Evolutionary conservation across 2,797 vertebrate species (phyloP), one percentile per base, ranked within the genome.

Genomic region (Crypturellus tataupa): DNA sequence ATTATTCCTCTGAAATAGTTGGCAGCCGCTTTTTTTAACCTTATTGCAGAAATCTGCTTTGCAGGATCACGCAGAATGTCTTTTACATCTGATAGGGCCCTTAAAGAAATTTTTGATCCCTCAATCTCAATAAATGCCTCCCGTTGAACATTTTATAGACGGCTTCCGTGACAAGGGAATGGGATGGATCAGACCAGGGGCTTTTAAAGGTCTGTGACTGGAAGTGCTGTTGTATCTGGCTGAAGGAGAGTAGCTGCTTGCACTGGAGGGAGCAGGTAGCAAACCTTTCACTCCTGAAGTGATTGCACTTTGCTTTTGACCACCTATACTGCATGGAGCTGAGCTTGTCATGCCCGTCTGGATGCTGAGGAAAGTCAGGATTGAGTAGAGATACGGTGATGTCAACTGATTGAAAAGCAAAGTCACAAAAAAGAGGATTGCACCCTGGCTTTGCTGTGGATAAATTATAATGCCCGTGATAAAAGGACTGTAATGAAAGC

Each of bases 1-100:
- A 19, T 79, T 75, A 47, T 56, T 75, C 35, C 37, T 94, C 71
- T 63, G 60, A 86, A 94, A 75, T 82, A 89, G 49, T 93, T 90
- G 71, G 64, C 89, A 85, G 58, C 60, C 35, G 77, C 19, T 84
- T 37, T 5, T 84, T 93, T 84, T 77, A 86, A 80, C 63, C n/a
- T 85, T 88, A 68, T 63, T 87, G 71, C 49, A 59, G 49, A 90
- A 93, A 94, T 86, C 91, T 90, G 60, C 71, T 82, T 91, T 91
- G 68, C 68, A 89, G 72, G 51, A 84, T 64, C 35, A 23, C 49
- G 55, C 68, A 85, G 86, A 95, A 94, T 68, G 56, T 77, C 53
- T 83, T 93, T 91, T 85, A 73, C 75, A 59, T 94, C 60, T 91
- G 91, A 94, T 65, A 82, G 59, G 49, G 33, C 29, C 15, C 77